Percentiles rank a stretch among this genome's conserved stretches.
Conservation (phyloP, 2,113 vertebrate species). For the Gobius niger region DNA sequence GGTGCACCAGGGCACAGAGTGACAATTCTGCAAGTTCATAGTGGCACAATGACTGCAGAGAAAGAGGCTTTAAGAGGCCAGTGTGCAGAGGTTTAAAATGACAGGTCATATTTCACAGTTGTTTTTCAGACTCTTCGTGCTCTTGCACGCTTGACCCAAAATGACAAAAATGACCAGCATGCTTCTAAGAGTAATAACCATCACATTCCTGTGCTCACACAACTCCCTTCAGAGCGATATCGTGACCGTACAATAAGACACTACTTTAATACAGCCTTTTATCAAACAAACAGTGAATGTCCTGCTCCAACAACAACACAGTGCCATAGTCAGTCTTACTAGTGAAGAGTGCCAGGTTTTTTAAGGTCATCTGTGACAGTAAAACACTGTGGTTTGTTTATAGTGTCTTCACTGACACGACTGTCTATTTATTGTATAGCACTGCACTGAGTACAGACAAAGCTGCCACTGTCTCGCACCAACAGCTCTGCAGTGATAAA, state of each 20-base stretch:
- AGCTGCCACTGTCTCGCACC: constrained; percentile 20
- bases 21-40: constrained; percentile 40
- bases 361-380: constrained; percentile 36
- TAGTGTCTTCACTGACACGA: constrained; percentile 9
- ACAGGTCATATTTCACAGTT: constrained; percentile 15
- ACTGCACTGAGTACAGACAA: constrained; percentile 46
- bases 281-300: neutral
- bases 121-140: constrained; percentile 5
- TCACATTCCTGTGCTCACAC: constrained; percentile 39
- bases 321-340: neutral
- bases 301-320: neutral
- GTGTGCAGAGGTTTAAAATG: constrained; percentile 7
- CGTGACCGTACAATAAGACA: neutral
- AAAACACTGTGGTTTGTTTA: constrained; percentile 12
- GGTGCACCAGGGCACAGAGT: constrained; percentile 11
- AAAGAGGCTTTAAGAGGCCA: constrained; percentile 17
- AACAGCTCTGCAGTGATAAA: constrained; percentile 39
- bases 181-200: constrained; percentile 6
- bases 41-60: constrained; percentile 4
- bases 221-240: constrained; percentile 12
- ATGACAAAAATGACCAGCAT: constrained; percentile 43
- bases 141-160: constrained; percentile 37
- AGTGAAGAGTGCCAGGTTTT: neutral
- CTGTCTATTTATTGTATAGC: constrained; percentile 40
- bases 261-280: no score